These are phyloP conservation scores for Morelia viridis DNA, from an alignment of 2,797 vertebrate genomes.

Conservation along the genomic window DNA sequence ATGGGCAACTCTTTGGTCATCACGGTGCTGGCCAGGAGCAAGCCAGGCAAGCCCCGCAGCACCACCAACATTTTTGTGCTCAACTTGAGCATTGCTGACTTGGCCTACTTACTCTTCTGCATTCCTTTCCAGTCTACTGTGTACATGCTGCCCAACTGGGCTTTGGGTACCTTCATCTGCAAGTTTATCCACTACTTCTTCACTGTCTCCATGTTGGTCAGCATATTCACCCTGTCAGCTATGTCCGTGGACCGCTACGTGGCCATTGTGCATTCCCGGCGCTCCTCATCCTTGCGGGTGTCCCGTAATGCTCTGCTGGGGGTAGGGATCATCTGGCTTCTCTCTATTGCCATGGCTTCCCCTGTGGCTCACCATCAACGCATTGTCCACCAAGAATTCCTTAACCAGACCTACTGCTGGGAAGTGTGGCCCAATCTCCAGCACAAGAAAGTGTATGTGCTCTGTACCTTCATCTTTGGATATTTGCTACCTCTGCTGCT, in stretches of 20 bases:
- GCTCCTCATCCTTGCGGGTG: conserved; percentile 86
- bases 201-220: conserved; percentile 97
- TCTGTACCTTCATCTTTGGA: conserved; percentile 93
- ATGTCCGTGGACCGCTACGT: conserved; percentile 99
- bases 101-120: conserved; percentile 95
- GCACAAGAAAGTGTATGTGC: conserved; percentile 89
- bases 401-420: conserved; percentile 94
- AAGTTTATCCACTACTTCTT: conserved; percentile 97
- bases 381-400: conserved; percentile 75
- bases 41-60: conserved; percentile 86
- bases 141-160: conserved; percentile 91
- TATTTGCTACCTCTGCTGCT: conserved; percentile 92
- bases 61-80: conserved; percentile 97
- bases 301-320: conserved; percentile 85
- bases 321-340: conserved; percentile 88
- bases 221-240: conserved; percentile 94
- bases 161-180: conserved; percentile 93
- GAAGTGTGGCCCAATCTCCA: conserved; percentile 85
- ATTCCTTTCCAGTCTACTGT: conserved; percentile 95
- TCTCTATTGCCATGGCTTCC: conserved; percentile 90
- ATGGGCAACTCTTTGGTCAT: conserved; percentile 96
- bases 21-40: conserved; percentile 89
- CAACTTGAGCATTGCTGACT: conserved; percentile 95
- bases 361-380: conserved; percentile 90
- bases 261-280: conserved; percentile 93